Evolutionary conservation across 2,888 invertebrate genomes (phyloP), one percentile per base, ranked within the genome.

Genomic region (Diloba caeruleocephala): DNA sequence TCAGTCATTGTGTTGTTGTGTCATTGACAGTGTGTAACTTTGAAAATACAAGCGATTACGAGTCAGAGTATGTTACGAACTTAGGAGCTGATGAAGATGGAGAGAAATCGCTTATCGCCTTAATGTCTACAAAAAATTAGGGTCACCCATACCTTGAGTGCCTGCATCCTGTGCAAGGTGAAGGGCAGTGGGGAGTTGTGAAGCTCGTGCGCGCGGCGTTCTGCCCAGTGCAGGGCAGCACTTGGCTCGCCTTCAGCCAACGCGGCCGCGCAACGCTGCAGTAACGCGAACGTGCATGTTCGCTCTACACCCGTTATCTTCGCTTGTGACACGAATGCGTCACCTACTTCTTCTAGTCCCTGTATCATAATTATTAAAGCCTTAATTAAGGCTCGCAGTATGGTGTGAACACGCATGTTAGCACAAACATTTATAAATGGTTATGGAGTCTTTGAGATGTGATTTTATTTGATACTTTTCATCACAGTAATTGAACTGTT

Each of bases 321-420:
- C 0, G 87, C 94, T 97, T 98, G 93, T 0, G 74, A 51, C 1
- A 90, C 89, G 28, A 93, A 82, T 2, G 96, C 95, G 79, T 98
- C 98, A 1, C 98, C 98, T 25, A 99, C 98, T 45, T 98, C 98
- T 68, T 98, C 95, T 95, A 98, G 95, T 32, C 99, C 92, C 92
- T 92, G 52, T 1, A 21, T n/a, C n/a, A n/a, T n/a, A n/a, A n/a
- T n/a, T n/a, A n/a, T n/a, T 17, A 17, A 3, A 3, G 5, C 17
- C 17, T 17, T 17, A 17, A 17, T 17, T 17, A 17, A 5, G 17
- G 17, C n/a, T n/a, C n/a, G n/a, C n/a, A n/a, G n/a, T n/a, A n/a
- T n/a, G n/a, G n/a, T n/a, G n/a, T n/a, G n/a, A n/a, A n/a, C n/a
- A n/a, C n/a, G n/a, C n/a, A n/a, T n/a, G n/a, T n/a, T n/a, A n/a